Percentiles rank a stretch among this genome's conserved stretches.
Conservation (phyloP, 2,113 vertebrate species). For the Scomber colias region DNA sequence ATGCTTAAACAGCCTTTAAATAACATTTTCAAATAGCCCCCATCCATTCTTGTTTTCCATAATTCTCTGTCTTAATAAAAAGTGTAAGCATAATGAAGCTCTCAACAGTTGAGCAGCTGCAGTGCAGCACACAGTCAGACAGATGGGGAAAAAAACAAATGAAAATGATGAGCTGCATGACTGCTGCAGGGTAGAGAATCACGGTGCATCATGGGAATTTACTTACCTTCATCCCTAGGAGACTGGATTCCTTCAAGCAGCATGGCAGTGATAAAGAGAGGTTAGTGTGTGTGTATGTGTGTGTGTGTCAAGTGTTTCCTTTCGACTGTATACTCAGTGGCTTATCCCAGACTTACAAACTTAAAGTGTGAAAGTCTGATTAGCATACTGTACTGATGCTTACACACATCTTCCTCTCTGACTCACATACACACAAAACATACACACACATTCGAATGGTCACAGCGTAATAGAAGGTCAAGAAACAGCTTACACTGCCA, state of each 20-base stretch:
- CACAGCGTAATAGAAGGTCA: neutral
- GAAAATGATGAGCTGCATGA: constrained; percentile 19
- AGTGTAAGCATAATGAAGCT: neutral
- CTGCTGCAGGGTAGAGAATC: neutral
- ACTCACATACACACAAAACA: neutral
- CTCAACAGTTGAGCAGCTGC: constrained; percentile 1
- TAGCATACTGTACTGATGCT: constrained; percentile 1
- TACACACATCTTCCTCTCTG: neutral
- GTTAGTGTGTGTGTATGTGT: constrained; percentile 20
- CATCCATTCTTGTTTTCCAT: neutral
- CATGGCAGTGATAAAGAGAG: constrained; percentile 45
- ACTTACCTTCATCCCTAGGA: constrained; percentile 62
- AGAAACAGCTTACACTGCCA: constrained; percentile 8
- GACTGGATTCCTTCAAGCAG: constrained; percentile 65
- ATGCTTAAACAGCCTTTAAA: neutral
- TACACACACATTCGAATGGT: constrained; percentile 23
- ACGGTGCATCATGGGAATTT: constrained; percentile 33
- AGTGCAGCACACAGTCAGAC: neutral
- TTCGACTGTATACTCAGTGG: neutral
- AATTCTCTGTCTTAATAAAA: neutral
- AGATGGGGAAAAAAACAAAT: constrained; percentile 2
- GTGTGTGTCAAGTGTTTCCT: neutral
- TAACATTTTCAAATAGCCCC: neutral
- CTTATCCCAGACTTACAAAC: constrained; percentile 34
- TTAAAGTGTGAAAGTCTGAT: constrained; percentile 21